These are phyloP conservation scores for Alcedo atthis DNA, from an alignment of 2,797 vertebrate species.

Conservation along the genomic window DNA sequence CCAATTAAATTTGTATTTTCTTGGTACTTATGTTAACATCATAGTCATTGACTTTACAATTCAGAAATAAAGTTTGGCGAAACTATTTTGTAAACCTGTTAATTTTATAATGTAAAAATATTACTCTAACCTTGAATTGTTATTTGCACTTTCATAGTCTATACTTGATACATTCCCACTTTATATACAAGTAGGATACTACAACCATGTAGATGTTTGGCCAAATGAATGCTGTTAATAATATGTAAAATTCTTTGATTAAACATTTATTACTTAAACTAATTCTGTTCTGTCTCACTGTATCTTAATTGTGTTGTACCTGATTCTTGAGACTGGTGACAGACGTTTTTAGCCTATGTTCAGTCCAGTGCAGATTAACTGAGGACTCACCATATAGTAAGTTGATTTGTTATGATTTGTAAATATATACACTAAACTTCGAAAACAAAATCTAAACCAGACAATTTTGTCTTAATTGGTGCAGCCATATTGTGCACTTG, in stretches of 20 bases:
- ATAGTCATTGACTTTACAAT: slow-evolving; percentile 87
- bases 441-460: neutral
- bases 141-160: slow-evolving; percentile 99
- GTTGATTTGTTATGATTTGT: neutral
- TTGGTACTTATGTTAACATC: slow-evolving; percentile 84
- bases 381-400: neutral
- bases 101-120: slow-evolving; percentile 96
- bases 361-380: neutral
- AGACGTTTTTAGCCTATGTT: neutral
- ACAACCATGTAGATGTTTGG: slow-evolving; percentile 92
- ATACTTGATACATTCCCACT: slow-evolving; percentile 99
- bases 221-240: slow-evolving; percentile 94
- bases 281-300: slow-evolving; percentile 73
- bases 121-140: slow-evolving; percentile 97
- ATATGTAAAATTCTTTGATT: slow-evolving; percentile 87
- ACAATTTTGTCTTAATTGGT: neutral
- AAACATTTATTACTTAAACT: slow-evolving; percentile 88
- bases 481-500: neutral
- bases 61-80: slow-evolving; percentile 84
- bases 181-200: slow-evolving; percentile 92
- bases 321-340: neutral
- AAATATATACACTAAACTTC: neutral
- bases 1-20: slow-evolving; percentile 85
- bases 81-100: slow-evolving; percentile 94
- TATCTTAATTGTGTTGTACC: slow-evolving; percentile 46